phyloP scores from a whole-genome alignment of 2,797 vertebrate genomes.

The Semaprochilodus insignis region DNA sequence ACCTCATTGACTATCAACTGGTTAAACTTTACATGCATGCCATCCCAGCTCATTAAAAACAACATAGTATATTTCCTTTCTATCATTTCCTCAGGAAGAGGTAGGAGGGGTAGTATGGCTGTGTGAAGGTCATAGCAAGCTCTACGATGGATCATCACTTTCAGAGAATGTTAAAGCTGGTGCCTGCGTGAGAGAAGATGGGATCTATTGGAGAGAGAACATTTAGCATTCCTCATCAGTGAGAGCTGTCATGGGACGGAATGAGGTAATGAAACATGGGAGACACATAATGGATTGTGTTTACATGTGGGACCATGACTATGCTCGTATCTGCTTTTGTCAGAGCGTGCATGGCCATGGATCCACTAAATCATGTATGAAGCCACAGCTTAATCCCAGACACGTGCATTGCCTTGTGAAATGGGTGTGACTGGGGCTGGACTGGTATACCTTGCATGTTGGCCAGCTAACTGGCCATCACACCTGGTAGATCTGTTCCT shows the following conservation, averaged over 20 bases:
- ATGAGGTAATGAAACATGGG: conserved; percentile 30
- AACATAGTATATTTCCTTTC: no score
- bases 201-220: background rate
- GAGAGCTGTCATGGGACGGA: conserved; percentile 17
- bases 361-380: background rate
- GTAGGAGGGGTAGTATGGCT: no score
- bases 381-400: no score
- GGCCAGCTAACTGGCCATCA: no score
- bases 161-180: conserved; percentile 24
- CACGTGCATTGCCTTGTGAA: no score
- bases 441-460: no score
- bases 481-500: no score
- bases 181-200: conserved; percentile 35
- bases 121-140: conserved; percentile 54
- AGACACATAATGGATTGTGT: background rate
- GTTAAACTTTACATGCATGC: no score
- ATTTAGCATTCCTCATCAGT: background rate
- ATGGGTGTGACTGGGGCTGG: no score
- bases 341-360: background rate
- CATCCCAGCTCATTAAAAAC: no score
- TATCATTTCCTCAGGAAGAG: no score
- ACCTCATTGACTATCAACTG: no score
- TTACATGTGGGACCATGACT: background rate
- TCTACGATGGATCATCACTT: conserved; percentile 47
- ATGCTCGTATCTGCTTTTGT: background rate